These are phyloP conservation scores for Florisuga fusca DNA, from an alignment of 2,797 vertebrate genomes.

Conservation along the genomic window DNA sequence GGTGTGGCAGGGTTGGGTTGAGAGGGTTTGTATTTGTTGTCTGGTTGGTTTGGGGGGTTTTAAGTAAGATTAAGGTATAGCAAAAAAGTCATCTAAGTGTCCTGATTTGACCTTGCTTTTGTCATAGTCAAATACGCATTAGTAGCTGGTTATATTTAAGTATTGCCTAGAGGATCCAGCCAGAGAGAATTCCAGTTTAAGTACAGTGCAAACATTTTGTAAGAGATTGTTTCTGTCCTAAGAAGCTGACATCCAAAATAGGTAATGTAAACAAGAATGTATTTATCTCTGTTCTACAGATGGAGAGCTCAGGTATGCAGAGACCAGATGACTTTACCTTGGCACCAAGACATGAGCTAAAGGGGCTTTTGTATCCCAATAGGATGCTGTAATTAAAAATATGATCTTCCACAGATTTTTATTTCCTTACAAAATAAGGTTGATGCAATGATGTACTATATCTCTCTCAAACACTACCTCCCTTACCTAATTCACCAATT, in stretches of 20 bases:
- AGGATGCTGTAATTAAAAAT: not conserved
- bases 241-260: not conserved
- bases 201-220: not conserved
- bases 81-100: not conserved
- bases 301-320: not conserved
- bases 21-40: not conserved
- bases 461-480: not conserved
- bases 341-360: not conserved
- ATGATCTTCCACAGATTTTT: not conserved
- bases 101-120: not conserved
- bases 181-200: not conserved
- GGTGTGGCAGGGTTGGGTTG: accelerated
- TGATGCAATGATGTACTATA: not conserved
- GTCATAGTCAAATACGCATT: not conserved
- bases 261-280: not conserved
- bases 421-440: not conserved
- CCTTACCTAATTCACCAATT: not conserved
- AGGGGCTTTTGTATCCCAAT: not conserved
- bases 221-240: not conserved
- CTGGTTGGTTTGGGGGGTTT: not conserved
- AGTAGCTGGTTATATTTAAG: not conserved
- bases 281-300: not conserved
- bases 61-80: not conserved
- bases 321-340: not conserved
- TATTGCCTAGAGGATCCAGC: not conserved